These are phyloP conservation scores for Psylliodes chrysocephalus DNA, from an alignment of 2,888 invertebrate genomes.

Conservation along the genomic window DNA sequence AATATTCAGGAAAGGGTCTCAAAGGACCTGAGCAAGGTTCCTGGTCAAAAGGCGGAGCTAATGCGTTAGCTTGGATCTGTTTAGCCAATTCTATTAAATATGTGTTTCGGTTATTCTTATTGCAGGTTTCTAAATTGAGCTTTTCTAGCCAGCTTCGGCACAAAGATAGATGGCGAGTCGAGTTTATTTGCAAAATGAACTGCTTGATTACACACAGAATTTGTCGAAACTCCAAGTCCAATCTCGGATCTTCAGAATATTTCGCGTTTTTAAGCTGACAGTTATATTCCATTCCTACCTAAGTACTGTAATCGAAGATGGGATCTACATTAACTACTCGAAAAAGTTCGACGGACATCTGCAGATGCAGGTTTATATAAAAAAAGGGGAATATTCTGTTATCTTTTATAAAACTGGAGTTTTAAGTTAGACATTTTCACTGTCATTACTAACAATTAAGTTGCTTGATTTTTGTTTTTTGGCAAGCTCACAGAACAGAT, in stretches of 20 bases:
- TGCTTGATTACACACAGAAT: slow-evolving; percentile 49
- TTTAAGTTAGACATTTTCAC: slow-evolving; percentile 1
- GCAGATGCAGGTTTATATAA: no score
- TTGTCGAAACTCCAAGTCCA: slow-evolving; percentile 51
- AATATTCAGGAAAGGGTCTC: slow-evolving; percentile 23
- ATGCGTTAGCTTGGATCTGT: slow-evolving; percentile 48
- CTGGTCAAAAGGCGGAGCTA: slow-evolving; percentile 49
- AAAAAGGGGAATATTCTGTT: background rate
- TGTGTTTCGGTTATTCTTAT: slow-evolving; percentile 46
- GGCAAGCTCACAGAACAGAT: no score
- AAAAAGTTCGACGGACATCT: no score
- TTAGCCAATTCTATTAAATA: slow-evolving; percentile 49
- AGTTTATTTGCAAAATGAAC: slow-evolving; percentile 49
- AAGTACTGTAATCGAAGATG: no score
- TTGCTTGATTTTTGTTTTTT: no score
- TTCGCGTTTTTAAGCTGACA: background rate
- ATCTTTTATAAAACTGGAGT: background rate
- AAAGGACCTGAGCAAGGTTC: slow-evolving; percentile 44
- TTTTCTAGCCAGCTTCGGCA: slow-evolving; percentile 52
- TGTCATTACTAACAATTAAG: background rate
- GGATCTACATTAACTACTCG: no score
- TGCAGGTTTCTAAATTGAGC: slow-evolving; percentile 40
- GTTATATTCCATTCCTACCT: slow-evolving; percentile 27
- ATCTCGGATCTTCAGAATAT: slow-evolving; percentile 24
- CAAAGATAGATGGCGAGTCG: slow-evolving; percentile 45